Conservation (phyloP, 2,888 invertebrate genomes). For the Clepsis dumicolana region DNA sequence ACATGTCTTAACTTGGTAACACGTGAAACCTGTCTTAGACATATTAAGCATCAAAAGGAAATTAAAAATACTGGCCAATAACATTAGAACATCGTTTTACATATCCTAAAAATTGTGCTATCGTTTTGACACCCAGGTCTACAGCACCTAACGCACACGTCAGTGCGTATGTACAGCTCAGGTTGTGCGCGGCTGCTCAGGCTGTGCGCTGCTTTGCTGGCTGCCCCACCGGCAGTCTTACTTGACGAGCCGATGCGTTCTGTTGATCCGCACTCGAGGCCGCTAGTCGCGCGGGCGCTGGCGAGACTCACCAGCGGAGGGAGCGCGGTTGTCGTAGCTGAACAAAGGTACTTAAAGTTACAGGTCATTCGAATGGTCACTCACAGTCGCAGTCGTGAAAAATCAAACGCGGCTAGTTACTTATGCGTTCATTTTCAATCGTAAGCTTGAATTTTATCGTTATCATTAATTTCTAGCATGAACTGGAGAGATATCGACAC, state of each 20-base stretch:
- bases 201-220: neutral
- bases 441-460: too few relatives aligned
- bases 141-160: constrained; percentile 1
- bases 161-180: neutral
- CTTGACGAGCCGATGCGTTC: constrained; percentile 7
- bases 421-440: too few relatives aligned
- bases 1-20: too few relatives aligned
- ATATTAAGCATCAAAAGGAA: too few relatives aligned
- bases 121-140: neutral
- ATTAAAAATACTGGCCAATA: too few relatives aligned
- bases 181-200: constrained; percentile 6
- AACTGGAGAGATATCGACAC: constrained; percentile 41
- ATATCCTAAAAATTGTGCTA: too few relatives aligned
- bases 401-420: too few relatives aligned
- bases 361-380: neutral
- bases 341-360: neutral
- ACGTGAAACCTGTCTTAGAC: too few relatives aligned
- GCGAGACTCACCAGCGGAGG: neutral
- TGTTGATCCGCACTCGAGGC: constrained; percentile 7
- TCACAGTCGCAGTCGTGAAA: too few relatives aligned
- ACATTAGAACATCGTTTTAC: too few relatives aligned
- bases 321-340: constrained; percentile 1
- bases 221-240: constrained; percentile 2
- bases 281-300: constrained; percentile 5
- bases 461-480: constrained; percentile 29